Evolutionary conservation across 2,797 vertebrate species (phyloP), one percentile per base, ranked within the genome.

Genomic region (Triplophysa yarkandensis): DNA sequence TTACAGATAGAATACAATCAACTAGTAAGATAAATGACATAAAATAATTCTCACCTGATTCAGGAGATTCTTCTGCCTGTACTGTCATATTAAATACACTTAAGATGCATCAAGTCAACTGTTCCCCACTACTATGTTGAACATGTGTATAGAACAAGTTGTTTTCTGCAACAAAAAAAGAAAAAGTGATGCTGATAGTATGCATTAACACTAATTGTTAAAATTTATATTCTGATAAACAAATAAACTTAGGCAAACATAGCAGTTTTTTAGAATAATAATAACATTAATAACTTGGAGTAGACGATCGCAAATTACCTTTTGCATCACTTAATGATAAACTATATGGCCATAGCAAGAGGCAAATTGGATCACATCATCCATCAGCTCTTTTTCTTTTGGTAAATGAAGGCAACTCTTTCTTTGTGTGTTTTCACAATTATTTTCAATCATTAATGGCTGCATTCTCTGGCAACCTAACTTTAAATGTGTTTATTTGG

Each of bases 1-100:
- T 77, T 91, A 90, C 83, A 86, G 83, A 80, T 86, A 70, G 86
- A 8, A 19, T 0, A 2, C 4, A 7, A 17, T 10, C 43, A 43
- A 1, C 21, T 30, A 21, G 5, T 19, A 25, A 6, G 17, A 46
- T 46, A 55, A 27, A 5, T 25, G 10, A 54, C 23, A 54, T 54
- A 13, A 54, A 54, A 28, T 16, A 55, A 55, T 17, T 28, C 25
- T 55, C 14, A 28, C 25, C 52, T 55, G 52, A 55, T 16, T 25
- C 36, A 39, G 36, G 13, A 39, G 36, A 54, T 13, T 13, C 21
- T 52, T 25, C 23, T 25, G 50, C 23, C 23, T 25, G 23, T 54
- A 8, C 50, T 50, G 46, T 6, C n/a, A 8, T 9, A 39, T 39
- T 10, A 39, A 39, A 39, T 10, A 39, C 36, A 48, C n/a, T 48